Evolutionary conservation across 2,888 invertebrate genomes (phyloP).

Genomic region (Eristalis intricaria): DNA sequence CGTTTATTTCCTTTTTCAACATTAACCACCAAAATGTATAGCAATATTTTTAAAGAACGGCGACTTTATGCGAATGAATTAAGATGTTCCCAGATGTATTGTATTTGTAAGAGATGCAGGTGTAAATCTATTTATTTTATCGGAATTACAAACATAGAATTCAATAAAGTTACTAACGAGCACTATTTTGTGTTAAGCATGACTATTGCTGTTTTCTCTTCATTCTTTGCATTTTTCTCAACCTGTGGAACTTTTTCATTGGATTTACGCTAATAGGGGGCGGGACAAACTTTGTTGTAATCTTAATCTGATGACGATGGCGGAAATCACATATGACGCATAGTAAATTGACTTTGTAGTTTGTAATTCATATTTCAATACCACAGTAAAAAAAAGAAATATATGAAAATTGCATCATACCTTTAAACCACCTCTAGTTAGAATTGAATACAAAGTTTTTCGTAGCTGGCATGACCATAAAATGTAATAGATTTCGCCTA

Average conservation of each 20-base stretch:
- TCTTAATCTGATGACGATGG: too few species aligned
- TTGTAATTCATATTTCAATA: too few species aligned
- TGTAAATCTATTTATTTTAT: conserved; percentile 11
- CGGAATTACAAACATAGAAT: conserved; percentile 19
- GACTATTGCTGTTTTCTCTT: neutral
- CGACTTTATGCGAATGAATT: conserved; percentile 13
- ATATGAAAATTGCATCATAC: too few species aligned
- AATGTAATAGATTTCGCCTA: neutral
- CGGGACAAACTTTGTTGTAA: too few species aligned
- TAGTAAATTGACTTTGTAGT: too few species aligned
- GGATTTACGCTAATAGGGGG: too few species aligned
- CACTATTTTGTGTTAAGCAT: conserved; percentile 15
- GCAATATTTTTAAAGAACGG: conserved; percentile 46
- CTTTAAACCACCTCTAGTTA: neutral
- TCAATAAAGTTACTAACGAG: conserved; percentile 62
- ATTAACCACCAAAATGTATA: conserved; percentile 35
- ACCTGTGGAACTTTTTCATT: too few species aligned
- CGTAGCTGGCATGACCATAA: neutral
- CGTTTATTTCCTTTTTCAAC: neutral
- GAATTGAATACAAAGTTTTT: neutral
- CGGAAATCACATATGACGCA: too few species aligned
- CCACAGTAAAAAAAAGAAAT: too few species aligned
- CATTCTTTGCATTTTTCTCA: neutral
- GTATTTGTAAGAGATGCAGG: conserved; percentile 15
- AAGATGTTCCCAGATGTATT: conserved; percentile 15